phyloP scores from a whole-genome alignment of 2,797 vertebrate species.

The Adrianichthys oophorus region DNA sequence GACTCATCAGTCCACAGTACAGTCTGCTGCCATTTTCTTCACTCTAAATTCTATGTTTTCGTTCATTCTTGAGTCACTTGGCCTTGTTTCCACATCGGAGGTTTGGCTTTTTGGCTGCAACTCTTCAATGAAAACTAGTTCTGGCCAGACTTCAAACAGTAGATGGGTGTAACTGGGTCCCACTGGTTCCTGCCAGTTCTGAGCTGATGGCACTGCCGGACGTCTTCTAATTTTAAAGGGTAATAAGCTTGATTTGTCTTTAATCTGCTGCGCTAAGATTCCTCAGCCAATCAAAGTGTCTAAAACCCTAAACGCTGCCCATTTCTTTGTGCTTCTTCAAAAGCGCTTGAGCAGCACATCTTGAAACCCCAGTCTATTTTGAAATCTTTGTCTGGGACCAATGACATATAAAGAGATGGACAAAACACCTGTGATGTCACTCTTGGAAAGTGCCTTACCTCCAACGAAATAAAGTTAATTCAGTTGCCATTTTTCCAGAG shows the following conservation, averaged over 20 bases:
- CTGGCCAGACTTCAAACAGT: not conserved
- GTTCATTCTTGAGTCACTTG: not conserved
- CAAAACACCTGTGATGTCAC: too few species aligned
- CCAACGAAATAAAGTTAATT: too few species aligned
- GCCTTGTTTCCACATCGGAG: not conserved
- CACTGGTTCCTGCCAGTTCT: constrained; percentile 24
- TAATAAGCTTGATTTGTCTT: not conserved
- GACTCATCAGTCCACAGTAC: not conserved
- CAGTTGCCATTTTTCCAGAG: too few species aligned
- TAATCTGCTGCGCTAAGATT: not conserved
- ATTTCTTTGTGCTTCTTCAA: constrained; percentile 51
- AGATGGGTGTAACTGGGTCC: not conserved
- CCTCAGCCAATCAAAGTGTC: not conserved
- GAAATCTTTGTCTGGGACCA: not conserved
- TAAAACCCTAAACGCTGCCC: not conserved
- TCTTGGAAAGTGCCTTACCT: too few species aligned
- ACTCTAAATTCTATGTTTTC: not conserved
- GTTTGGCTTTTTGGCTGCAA: not conserved
- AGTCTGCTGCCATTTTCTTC: not conserved
- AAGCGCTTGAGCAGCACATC: constrained; percentile 23
- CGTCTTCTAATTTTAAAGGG: not conserved
- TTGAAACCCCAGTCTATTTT: not conserved
- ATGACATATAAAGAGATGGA: too few species aligned
- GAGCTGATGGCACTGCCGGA: constrained; percentile 40
- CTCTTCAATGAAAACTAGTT: not conserved